A percentile compares a stretch with the other conserved stretches of the same genome.
These are phyloP conservation scores for Synergus laeviventris DNA, from an alignment of 2,888 invertebrate genomes.

Conservation along the genomic window DNA sequence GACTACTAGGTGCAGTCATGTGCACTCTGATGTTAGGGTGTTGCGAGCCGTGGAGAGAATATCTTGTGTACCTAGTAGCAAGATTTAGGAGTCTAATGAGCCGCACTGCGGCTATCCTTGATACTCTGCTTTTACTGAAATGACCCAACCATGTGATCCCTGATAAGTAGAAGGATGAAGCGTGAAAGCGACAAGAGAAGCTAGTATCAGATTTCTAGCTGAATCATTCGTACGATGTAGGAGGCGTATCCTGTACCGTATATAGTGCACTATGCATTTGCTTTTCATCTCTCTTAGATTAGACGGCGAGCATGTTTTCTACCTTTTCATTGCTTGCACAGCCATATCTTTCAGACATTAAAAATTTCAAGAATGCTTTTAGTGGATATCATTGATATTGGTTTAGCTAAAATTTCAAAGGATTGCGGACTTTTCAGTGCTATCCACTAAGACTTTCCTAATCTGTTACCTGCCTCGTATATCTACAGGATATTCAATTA, in stretches of 20 bases:
- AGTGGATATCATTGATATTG: too few relatives aligned
- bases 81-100: constrained; percentile 31
- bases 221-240: not conserved
- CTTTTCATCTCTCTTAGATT: not conserved
- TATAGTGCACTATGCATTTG: not conserved
- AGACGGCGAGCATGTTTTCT: not conserved
- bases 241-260: not conserved
- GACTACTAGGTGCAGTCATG: constrained; percentile 32
- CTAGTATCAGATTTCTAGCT: not conserved
- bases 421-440: too few relatives aligned
- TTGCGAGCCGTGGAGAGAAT: constrained; percentile 38
- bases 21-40: constrained; percentile 34
- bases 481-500: too few relatives aligned
- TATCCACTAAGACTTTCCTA: too few relatives aligned
- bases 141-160: constrained; percentile 43
- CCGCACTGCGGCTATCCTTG: constrained; percentile 44
- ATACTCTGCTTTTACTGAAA: constrained; percentile 35
- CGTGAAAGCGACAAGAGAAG: constrained; percentile 33
- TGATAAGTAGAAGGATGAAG: constrained; percentile 44
- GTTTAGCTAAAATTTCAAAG: too few relatives aligned
- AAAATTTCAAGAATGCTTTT: too few relatives aligned
- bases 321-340: too few relatives aligned
- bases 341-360: too few relatives aligned
- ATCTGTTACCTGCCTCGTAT: too few relatives aligned
- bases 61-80: not conserved